Conservation (phyloP, 1,140 invertebrate species). For the Pseudomyrmex pallidus region DNA sequence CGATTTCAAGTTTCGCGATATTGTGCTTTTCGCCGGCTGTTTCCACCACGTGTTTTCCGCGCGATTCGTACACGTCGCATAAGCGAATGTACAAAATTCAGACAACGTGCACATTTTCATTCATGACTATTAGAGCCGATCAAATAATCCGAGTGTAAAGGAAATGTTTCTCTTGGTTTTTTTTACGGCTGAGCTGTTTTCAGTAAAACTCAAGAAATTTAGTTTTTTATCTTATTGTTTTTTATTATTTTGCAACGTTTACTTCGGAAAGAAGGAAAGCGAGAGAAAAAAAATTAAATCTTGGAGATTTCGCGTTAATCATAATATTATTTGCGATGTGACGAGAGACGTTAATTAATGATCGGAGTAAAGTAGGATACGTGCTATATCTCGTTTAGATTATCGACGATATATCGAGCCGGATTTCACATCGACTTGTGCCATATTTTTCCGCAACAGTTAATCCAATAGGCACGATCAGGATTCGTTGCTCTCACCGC, state of each 20-base stretch:
- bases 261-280: too few relatives aligned
- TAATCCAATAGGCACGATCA: conserved; percentile 5
- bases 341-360: not conserved
- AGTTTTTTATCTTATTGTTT: too few relatives aligned
- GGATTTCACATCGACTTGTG: conserved; percentile 5
- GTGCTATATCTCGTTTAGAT: too few relatives aligned
- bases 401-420: not conserved
- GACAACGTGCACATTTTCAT: too few relatives aligned
- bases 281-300: too few relatives aligned
- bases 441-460: conserved; percentile 10
- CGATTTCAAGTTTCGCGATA: conserved; percentile 13
- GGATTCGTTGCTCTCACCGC: conserved; percentile 40
- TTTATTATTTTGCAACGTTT: too few relatives aligned
- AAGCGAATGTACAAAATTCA: not conserved
- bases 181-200: too few relatives aligned
- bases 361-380: not conserved
- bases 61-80: not conserved
- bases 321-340: not conserved
- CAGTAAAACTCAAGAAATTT: too few relatives aligned
- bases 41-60: not conserved
- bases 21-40: not conserved
- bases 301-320: not conserved
- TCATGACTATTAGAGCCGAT: too few relatives aligned
- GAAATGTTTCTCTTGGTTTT: too few relatives aligned
- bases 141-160: too few relatives aligned